phyloP scores from a whole-genome alignment of 2,113 vertebrate genomes.

The Centropus unirufus region DNA sequence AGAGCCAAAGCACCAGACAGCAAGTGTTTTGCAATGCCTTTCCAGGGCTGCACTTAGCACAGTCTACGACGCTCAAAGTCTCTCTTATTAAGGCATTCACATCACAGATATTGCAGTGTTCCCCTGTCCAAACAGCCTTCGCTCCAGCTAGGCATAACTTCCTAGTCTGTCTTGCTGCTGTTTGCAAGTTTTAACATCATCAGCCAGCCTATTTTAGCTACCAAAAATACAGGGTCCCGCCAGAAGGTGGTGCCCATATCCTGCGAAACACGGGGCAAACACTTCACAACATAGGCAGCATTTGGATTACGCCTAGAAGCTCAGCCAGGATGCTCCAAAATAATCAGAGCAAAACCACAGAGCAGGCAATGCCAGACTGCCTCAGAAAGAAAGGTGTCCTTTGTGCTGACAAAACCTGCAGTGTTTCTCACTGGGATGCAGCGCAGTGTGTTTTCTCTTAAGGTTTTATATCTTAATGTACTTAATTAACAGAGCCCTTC shows the following conservation, averaged over 20 bases:
- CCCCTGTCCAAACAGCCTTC: background rate
- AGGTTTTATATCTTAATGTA: background rate
- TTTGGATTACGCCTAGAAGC: background rate
- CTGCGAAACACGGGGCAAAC: background rate
- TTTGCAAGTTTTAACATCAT: accelerated
- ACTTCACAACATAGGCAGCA: accelerated
- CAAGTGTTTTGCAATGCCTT: accelerated
- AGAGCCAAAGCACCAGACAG: background rate
- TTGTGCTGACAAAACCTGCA: background rate
- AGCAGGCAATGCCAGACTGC: background rate
- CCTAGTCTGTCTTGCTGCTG: background rate
- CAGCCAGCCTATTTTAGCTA: accelerated
- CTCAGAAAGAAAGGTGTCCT: background rate
- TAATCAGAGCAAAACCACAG: background rate
- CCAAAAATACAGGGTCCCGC: background rate
- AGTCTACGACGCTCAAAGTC: background rate
- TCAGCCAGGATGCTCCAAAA: accelerated
- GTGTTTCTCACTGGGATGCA: accelerated
- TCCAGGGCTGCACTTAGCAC: accelerated
- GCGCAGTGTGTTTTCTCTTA: background rate
- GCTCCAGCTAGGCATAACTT: background rate
- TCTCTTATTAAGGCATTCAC: background rate
- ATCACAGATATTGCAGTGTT: accelerated
- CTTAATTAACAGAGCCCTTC: background rate
- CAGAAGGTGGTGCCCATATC: conserved; percentile 36